Percentiles rank a stretch among this genome's conserved stretches.
phyloP scores from a whole-genome alignment of 2,888 invertebrate genomes.

The Harpagoxenus sublaevis region DNA sequence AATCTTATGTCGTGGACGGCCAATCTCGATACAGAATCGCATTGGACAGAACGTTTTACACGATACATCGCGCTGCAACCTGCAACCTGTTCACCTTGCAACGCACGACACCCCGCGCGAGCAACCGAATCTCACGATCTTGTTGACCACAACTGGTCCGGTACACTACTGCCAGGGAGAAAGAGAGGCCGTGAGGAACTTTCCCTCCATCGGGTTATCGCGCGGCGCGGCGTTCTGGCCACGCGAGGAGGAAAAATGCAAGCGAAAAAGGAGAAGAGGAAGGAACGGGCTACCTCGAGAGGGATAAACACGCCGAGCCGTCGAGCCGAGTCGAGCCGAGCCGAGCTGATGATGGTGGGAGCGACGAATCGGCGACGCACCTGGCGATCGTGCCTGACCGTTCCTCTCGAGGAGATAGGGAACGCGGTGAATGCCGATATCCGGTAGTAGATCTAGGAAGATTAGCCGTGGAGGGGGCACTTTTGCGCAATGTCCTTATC shows the following conservation, averaged over 20 bases:
- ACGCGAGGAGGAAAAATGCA: constrained; percentile 23
- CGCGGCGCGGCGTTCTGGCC: constrained; percentile 19
- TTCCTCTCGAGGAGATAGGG: constrained; percentile 35
- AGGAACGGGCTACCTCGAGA: constrained; percentile 51
- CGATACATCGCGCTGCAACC: constrained; percentile 62
- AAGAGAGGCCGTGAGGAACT: constrained; percentile 63
- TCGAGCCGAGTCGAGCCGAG: constrained; percentile 32
- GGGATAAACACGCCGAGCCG: constrained; percentile 23
- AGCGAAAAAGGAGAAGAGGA: constrained; percentile 38
- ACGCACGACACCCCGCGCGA: constrained; percentile 73
- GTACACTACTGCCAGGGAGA: constrained; percentile 24
- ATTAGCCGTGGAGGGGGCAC: background rate
- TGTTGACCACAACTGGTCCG: constrained; percentile 67
- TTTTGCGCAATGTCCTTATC: background rate
- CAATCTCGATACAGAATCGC: background rate
- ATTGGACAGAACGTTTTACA: background rate
- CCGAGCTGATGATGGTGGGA: constrained; percentile 31
- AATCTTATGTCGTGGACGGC: background rate
- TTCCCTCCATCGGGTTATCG: constrained; percentile 75
- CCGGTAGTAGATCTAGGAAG: constrained; percentile 29
- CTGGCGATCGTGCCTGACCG: constrained; percentile 36
- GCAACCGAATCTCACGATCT: constrained; percentile 61
- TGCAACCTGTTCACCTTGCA: constrained; percentile 83
- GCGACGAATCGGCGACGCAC: constrained; percentile 20
- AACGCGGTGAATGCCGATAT: constrained; percentile 36